Conservation (phyloP, 2,113 vertebrate species). For the Oncorhynchus clarkii region DNA sequence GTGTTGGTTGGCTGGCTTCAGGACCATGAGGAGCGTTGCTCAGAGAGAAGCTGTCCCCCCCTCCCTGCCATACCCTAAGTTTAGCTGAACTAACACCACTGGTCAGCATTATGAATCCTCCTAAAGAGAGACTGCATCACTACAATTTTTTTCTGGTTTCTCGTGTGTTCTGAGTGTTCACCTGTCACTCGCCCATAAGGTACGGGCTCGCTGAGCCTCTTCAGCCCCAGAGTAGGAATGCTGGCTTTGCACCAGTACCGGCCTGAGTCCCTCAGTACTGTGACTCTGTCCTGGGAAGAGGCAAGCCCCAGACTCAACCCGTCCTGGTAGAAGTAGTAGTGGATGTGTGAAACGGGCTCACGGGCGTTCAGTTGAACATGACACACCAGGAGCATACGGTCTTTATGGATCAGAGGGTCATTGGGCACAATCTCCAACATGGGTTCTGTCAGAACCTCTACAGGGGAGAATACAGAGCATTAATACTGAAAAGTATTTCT, state of each 20-base stretch:
- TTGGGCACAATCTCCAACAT: conserved; percentile 15
- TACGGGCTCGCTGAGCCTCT: conserved; percentile 40
- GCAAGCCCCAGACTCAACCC: conserved; percentile 14
- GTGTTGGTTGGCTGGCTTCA: too few relatives aligned
- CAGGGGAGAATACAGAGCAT: not conserved
- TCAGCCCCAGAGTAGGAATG: conserved; percentile 45
- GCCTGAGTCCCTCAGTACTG: conserved; percentile 11
- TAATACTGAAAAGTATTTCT: not conserved
- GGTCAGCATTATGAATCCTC: too few relatives aligned
- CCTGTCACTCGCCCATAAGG: not conserved
- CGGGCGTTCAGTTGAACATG: conserved; percentile 45
- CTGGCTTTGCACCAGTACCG: conserved; percentile 57
- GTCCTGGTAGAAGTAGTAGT: conserved; percentile 58
- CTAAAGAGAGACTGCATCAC: not conserved
- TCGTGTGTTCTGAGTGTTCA: too few relatives aligned
- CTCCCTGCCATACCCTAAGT: too few relatives aligned
- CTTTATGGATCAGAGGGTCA: fast-evolving
- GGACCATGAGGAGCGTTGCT: too few relatives aligned
- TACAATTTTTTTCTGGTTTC: not conserved
- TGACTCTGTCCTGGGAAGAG: not conserved
- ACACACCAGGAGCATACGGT: conserved; percentile 51
- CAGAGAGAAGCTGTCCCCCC: too few relatives aligned
- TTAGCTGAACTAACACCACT: too few relatives aligned
- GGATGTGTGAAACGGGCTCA: conserved; percentile 29
- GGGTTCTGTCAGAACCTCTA: conserved; percentile 60